These are phyloP conservation scores for Typhlichthys eigenmanni DNA, from an alignment of 2,797 vertebrate genomes.

Conservation along the genomic window DNA sequence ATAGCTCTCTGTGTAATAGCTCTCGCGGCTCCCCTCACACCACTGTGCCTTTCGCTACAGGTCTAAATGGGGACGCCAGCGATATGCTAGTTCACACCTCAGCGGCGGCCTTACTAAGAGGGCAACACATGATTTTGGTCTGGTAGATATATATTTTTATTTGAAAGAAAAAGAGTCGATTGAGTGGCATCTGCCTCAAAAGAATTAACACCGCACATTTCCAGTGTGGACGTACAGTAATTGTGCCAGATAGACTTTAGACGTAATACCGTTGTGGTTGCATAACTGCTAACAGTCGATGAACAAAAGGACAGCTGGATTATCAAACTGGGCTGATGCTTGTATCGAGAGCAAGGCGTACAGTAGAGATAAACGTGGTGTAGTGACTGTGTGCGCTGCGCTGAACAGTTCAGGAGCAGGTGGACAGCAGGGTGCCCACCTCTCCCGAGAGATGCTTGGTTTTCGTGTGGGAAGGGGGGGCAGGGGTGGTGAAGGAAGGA, in stretches of 20 bases:
- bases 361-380: slow-evolving; percentile 51
- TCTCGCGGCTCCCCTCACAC: slow-evolving; percentile 32
- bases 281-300: slow-evolving; percentile 64
- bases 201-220: slow-evolving; percentile 67
- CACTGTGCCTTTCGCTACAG: slow-evolving; percentile 30
- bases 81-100: slow-evolving; percentile 47
- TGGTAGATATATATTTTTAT: slow-evolving; percentile 63
- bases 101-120: slow-evolving; percentile 47
- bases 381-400: slow-evolving; percentile 58
- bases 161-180: slow-evolving; percentile 62
- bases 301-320: slow-evolving; percentile 57
- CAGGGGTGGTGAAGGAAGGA: slow-evolving; percentile 78
- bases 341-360: slow-evolving; percentile 64
- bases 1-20: slow-evolving; percentile 44
- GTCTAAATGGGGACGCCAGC: slow-evolving; percentile 44
- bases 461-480: slow-evolving; percentile 70
- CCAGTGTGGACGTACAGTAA: slow-evolving; percentile 69
- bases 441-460: slow-evolving; percentile 74
- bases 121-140: slow-evolving; percentile 57
- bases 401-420: slow-evolving; percentile 77
- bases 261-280: slow-evolving; percentile 64
- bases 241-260: slow-evolving; percentile 61
- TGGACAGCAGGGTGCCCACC: slow-evolving; percentile 76
- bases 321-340: slow-evolving; percentile 57
- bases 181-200: slow-evolving; percentile 68